Evolutionary conservation across 2,113 vertebrate genomes (phyloP).

Genomic region (Cyprinus carpio): DNA sequence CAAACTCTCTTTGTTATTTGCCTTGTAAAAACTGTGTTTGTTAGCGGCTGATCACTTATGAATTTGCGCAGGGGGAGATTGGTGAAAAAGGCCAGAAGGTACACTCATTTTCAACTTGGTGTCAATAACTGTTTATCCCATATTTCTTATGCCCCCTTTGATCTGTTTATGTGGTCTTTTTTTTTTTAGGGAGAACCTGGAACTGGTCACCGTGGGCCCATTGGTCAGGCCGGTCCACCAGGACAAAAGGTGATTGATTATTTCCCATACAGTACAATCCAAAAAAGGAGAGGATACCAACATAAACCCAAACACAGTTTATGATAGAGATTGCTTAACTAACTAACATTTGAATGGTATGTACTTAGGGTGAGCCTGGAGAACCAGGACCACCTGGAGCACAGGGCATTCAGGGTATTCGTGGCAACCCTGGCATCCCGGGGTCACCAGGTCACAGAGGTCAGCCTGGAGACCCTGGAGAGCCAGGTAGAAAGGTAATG

Average conservation of each 20-base stretch:
- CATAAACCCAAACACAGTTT: neutral
- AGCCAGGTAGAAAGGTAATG: constrained; percentile 78
- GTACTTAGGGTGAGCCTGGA: constrained; percentile 82
- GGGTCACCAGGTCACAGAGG: constrained; percentile 80
- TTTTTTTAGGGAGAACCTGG: constrained; percentile 83
- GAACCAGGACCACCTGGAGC: constrained; percentile 80
- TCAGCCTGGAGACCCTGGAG: constrained; percentile 72
- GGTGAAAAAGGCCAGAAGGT: constrained; percentile 90
- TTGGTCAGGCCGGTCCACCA: constrained; percentile 83
- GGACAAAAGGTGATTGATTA: constrained; percentile 78
- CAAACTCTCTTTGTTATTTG: neutral
- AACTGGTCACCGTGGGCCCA: constrained; percentile 82
- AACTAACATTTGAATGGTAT: neutral
- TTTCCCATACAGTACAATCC: neutral
- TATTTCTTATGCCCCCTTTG: neutral
- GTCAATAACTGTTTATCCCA: neutral
- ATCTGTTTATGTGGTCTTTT: constrained; percentile 46
- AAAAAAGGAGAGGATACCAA: neutral
- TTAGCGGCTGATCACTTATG: constrained; percentile 40
- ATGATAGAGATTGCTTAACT: neutral
- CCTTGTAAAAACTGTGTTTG: neutral
- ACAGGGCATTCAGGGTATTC: constrained; percentile 87
- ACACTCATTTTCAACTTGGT: constrained; percentile 45
- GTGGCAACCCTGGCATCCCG: constrained; percentile 76
- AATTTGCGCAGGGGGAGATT: constrained; percentile 74